phyloP scores from a whole-genome alignment of 2,113 vertebrate species.

The Melierax canorus region DNA sequence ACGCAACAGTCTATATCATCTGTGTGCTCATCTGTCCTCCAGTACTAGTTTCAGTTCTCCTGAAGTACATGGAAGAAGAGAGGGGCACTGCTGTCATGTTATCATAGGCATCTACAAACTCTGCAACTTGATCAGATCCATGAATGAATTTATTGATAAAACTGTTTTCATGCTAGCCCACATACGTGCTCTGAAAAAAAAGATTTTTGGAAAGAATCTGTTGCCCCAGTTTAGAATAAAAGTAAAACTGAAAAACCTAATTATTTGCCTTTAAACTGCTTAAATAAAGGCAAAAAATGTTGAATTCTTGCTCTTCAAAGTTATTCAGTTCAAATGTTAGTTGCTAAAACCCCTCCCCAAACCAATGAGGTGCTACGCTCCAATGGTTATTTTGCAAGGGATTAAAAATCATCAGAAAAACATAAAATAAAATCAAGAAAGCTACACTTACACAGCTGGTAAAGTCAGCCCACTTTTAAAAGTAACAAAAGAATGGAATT shows the following conservation, averaged over 20 bases:
- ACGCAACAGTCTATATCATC: background rate
- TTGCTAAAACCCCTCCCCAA: background rate
- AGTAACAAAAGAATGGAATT: background rate
- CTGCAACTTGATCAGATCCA: background rate
- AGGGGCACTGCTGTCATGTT: background rate
- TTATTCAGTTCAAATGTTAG: background rate
- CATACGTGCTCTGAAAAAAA: background rate
- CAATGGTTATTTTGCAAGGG: background rate
- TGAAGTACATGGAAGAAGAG: background rate
- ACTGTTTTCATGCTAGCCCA: background rate
- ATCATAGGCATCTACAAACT: background rate
- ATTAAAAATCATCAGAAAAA: background rate
- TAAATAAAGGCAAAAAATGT: background rate
- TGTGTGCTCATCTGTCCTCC: background rate
- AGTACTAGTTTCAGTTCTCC: background rate
- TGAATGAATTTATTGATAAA: background rate
- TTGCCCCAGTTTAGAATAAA: background rate
- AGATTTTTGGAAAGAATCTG: background rate
- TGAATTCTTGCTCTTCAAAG: background rate
- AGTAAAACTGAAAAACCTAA: background rate
- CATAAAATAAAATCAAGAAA: background rate
- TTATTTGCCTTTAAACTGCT: background rate
- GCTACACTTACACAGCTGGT: background rate
- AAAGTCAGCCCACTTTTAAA: background rate
- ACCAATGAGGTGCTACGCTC: background rate